Conservation (phyloP, 2,113 vertebrate species). For the Brachypodius melanocephalos region DNA sequence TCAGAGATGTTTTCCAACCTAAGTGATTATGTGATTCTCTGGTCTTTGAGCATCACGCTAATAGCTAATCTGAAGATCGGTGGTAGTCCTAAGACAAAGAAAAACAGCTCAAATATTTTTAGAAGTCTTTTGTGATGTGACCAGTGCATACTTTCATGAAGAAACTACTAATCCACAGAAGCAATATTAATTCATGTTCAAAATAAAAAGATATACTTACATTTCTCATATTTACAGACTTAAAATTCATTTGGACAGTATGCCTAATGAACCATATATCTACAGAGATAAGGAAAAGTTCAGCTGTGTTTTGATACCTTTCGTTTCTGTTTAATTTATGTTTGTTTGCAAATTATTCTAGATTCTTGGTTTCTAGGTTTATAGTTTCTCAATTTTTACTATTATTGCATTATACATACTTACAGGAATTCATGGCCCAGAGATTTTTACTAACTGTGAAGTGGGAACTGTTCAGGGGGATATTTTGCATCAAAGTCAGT, state of each 20-base stretch:
- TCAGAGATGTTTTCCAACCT: background rate
- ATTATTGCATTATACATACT: background rate
- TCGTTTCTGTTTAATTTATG: background rate
- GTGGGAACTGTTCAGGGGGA: background rate
- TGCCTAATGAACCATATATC: background rate
- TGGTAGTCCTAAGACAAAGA: background rate
- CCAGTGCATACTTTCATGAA: background rate
- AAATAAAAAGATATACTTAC: background rate
- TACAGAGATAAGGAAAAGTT: background rate
- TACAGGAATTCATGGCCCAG: background rate
- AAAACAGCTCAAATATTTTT: background rate
- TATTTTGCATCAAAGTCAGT: background rate
- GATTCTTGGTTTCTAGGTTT: background rate
- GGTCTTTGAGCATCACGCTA: background rate
- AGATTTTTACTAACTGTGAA: background rate
- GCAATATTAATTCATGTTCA: background rate
- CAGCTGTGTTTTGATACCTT: background rate
- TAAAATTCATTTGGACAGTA: background rate
- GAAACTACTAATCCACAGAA: background rate
- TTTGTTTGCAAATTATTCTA: background rate
- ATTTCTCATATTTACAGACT: background rate
- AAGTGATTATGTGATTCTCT: background rate
- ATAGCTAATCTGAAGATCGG: background rate
- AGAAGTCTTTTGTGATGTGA: rapidly evolving
- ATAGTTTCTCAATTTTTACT: background rate